Conservation (phyloP, 2,888 invertebrate species). For the Priocnemis perturbator region DNA sequence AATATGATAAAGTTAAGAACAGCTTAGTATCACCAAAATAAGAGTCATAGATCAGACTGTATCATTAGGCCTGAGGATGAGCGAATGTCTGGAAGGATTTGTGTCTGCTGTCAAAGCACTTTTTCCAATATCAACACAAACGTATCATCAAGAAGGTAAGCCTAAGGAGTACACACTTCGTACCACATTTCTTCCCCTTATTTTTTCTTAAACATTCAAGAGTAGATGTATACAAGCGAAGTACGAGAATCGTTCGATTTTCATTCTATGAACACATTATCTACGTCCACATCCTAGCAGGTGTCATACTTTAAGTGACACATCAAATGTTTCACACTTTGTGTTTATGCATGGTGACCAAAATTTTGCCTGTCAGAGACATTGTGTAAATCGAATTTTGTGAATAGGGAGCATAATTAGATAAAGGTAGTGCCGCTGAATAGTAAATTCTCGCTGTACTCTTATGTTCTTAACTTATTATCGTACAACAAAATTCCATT, state of each 20-base stretch:
- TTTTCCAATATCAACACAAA: conserved; percentile 73
- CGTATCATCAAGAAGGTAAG: conserved; percentile 74
- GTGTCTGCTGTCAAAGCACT: conserved; percentile 74
- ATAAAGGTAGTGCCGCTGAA: too few species aligned
- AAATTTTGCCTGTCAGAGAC: neutral
- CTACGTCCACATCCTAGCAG: conserved; percentile 43
- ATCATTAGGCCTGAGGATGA: conserved; percentile 73
- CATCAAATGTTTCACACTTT: neutral
- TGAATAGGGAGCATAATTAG: too few species aligned
- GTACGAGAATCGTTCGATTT: conserved; percentile 36
- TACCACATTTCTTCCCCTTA: conserved; percentile 63
- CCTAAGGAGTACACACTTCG: conserved; percentile 67
- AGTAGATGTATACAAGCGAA: conserved; percentile 52
- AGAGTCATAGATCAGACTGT: conserved; percentile 72
- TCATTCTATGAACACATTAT: conserved; percentile 42
- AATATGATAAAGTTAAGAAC: conserved; percentile 53
- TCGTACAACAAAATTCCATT: too few species aligned
- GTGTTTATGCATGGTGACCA: conserved; percentile 1
- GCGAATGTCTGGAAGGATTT: conserved; percentile 74
- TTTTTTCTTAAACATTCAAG: conserved; percentile 53
- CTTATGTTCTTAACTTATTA: too few species aligned
- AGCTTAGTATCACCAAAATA: conserved; percentile 64
- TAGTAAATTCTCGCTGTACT: too few species aligned
- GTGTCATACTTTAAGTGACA: too few species aligned
- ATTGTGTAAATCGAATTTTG: too few species aligned